Evolutionary conservation across 2,113 vertebrate species (phyloP).

Genomic region (Zootoca vivipara): DNA sequence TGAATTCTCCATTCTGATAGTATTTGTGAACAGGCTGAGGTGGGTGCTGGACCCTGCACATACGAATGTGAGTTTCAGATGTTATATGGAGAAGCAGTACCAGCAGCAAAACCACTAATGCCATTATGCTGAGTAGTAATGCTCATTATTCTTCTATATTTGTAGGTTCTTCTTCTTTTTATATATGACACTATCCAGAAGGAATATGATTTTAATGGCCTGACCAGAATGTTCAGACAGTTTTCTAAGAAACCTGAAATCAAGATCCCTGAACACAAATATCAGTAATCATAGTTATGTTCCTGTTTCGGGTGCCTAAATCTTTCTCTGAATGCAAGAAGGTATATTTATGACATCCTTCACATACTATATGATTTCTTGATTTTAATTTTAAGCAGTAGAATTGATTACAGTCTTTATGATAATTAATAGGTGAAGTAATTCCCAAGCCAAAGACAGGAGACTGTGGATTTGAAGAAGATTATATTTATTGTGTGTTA

Average conservation of each 20-base stretch:
- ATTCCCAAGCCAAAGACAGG: too few relatives aligned
- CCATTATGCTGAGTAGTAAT: not conserved
- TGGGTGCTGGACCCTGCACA: not conserved
- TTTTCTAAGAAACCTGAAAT: not conserved
- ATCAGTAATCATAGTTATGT: not conserved
- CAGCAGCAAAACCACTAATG: not conserved
- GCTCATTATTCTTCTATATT: not conserved
- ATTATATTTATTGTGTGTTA: too few relatives aligned
- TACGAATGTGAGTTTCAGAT: not conserved
- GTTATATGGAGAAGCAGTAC: not conserved
- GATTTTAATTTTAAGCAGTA: too few relatives aligned
- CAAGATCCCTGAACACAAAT: not conserved
- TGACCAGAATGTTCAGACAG: not conserved
- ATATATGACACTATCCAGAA: not conserved
- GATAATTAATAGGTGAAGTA: too few relatives aligned
- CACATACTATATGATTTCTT: not conserved
- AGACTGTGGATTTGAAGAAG: too few relatives aligned
- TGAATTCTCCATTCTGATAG: not conserved
- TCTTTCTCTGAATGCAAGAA: not conserved
- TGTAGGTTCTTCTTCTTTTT: not conserved
- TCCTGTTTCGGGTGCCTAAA: not conserved
- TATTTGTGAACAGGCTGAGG: not conserved
- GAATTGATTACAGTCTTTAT: too few relatives aligned
- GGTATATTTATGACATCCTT: not conserved
- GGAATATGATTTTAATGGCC: not conserved